Evolutionary conservation across 2,113 vertebrate species (phyloP), one percentile per base, ranked within the genome.

Genomic region (Pelobates fuscus): DNA sequence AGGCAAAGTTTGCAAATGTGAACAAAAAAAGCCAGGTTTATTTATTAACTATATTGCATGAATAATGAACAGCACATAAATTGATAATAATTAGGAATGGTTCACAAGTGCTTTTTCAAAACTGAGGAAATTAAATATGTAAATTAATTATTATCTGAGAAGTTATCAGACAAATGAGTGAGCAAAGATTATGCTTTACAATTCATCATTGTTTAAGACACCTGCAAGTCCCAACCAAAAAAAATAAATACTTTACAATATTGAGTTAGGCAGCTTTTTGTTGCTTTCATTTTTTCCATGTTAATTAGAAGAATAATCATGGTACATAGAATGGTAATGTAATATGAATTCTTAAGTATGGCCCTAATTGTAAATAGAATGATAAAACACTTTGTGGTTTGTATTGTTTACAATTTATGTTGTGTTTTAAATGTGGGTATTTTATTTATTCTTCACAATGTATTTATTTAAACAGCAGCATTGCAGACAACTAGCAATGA

Each of bases 81-180:
- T 80, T 72, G 84, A 80, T 87, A 88, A 87, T 87, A 89, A 91
- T 86, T 90, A 87, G 64, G n/a, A 89, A 82, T 77, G 61, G 78
- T 87, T 88, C 83, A 88, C 84, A 88, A 82, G 83, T 87, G 61
- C 52, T 87, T 77, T 85, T 89, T 89, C 88, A 88, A 81, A 88
- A 83, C 72, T 76, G 78, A 85, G 83, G 78, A 88, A 91, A 89
- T 90, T 87, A 90, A 89, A 90, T 85, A 91, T 89, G 90, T 81
- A 89, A 90, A 91, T 90, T 77, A 11, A 81, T 81, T 89, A 88
- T 89, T 86, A 87, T 86, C 86, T 87, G 80, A 84, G 86, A 88
- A 87, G 78, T 88, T 84, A 86, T 81, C 82, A 86, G 85, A 87
- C 67, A 88, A 90, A 86, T 82, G 80, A 86, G 54, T 77, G 71